Percentiles rank a stretch among this genome's conserved stretches.
These are phyloP conservation scores for Protophormia terraenovae DNA, from an alignment of 2,888 invertebrate species.

Conservation along the genomic window DNA sequence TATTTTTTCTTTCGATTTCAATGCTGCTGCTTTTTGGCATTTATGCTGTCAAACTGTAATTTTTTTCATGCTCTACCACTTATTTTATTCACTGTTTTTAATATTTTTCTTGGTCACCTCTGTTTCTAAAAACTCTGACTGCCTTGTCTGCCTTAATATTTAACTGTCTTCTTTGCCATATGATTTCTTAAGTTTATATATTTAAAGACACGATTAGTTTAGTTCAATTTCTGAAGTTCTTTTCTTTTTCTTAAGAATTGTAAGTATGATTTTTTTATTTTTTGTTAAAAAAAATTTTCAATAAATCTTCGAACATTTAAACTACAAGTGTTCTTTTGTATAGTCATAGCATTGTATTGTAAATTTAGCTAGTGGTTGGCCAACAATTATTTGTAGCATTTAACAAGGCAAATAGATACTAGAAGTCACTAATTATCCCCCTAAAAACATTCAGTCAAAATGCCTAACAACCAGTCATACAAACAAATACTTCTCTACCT, in stretches of 20 bases:
- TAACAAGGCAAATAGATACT: conserved; percentile 67
- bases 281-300: conserved; percentile 37
- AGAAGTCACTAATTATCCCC: conserved; percentile 66
- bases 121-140: conserved; percentile 18
- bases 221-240: conserved; percentile 33
- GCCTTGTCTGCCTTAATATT: too few relatives aligned
- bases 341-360: conserved; percentile 33
- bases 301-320: conserved; percentile 62
- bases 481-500: background rate
- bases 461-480: background rate
- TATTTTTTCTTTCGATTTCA: background rate
- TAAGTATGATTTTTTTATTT: conserved; percentile 16
- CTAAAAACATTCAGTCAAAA: conserved; percentile 29
- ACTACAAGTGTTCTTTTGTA: conserved; percentile 62
- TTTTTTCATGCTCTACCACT: background rate
- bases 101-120: conserved; percentile 11
- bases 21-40: conserved; percentile 32
- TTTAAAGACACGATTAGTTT: conserved; percentile 59
- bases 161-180: too few relatives aligned
- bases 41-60: conserved; percentile 52
- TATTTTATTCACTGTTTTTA: conserved; percentile 1
- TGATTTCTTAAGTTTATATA: conserved; percentile 30
- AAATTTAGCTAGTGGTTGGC: conserved; percentile 5
- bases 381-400: conserved; percentile 66
- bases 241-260: conserved; percentile 53